Percentiles rank a stretch among this genome's conserved stretches.
phyloP scores from a whole-genome alignment of 2,888 invertebrate genomes.

The Apodemia duryi region DNA sequence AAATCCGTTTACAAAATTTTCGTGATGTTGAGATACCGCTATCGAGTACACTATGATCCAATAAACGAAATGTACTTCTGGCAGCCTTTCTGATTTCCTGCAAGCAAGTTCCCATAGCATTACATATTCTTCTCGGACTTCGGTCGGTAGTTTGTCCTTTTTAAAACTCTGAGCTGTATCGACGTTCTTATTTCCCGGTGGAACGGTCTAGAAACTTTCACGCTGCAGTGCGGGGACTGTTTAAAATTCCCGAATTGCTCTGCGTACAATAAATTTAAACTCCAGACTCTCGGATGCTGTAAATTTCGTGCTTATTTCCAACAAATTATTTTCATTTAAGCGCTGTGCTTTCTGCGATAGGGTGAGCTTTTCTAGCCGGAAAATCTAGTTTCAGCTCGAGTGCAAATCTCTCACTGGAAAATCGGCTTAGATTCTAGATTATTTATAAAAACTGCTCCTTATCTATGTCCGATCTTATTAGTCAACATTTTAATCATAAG shows the following conservation, averaged over 20 bases:
- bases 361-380: slow-evolving; percentile 16
- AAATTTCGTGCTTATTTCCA: slow-evolving; percentile 62
- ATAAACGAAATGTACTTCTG: too few relatives aligned
- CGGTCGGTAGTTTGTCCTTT: slow-evolving; percentile 25
- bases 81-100: background rate
- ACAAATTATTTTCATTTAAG: slow-evolving; percentile 61
- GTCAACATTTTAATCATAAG: too few relatives aligned
- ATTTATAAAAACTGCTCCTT: background rate
- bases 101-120: slow-evolving; percentile 9
- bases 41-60: too few relatives aligned
- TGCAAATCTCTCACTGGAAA: slow-evolving; percentile 14
- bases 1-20: too few relatives aligned
- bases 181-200: slow-evolving; percentile 29
- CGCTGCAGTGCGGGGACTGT: slow-evolving; percentile 55
- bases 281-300: slow-evolving; percentile 50
- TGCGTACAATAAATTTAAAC: slow-evolving; percentile 65
- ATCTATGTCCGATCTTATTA: too few relatives aligned
- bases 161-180: slow-evolving; percentile 25
- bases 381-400: slow-evolving; percentile 17
- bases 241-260: slow-evolving; percentile 67
- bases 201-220: slow-evolving; percentile 26
- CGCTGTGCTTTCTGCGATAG: slow-evolving; percentile 29
- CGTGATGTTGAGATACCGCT: too few relatives aligned
- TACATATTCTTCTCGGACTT: slow-evolving; percentile 18
- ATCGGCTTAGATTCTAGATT: slow-evolving; percentile 11